phyloP scores from a whole-genome alignment of 2,113 vertebrate genomes.

The Laticauda laticaudata region DNA sequence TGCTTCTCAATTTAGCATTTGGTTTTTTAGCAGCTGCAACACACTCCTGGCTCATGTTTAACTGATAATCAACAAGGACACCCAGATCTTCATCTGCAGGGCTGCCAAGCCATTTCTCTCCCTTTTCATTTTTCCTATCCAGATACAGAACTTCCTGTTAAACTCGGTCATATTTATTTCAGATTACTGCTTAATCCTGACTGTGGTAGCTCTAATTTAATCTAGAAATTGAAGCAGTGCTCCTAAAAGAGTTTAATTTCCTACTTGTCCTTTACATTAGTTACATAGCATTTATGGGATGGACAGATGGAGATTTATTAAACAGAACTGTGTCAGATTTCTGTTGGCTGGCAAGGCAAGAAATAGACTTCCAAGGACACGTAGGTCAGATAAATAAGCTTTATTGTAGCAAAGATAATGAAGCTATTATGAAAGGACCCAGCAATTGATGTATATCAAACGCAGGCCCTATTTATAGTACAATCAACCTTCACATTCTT shows the following conservation, averaged over 20 bases:
- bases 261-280: not conserved
- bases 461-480: not conserved
- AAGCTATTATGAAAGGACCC: not conserved
- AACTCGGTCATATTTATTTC: not conserved
- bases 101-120: not conserved
- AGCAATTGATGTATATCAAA: not conserved
- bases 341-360: not conserved
- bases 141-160: not conserved
- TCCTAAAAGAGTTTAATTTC: not conserved
- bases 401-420: not conserved
- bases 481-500: not conserved
- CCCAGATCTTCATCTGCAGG: not conserved
- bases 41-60: not conserved
- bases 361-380: not conserved
- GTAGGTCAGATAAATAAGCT: not conserved
- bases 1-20: not conserved
- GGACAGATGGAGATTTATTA: not conserved
- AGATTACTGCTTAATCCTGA: not conserved
- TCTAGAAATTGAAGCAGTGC: not conserved
- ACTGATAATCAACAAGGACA: not conserved
- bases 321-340: not conserved
- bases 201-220: not conserved
- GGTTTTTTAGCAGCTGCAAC: not conserved
- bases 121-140: not conserved
- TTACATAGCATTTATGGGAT: not conserved